phyloP scores from a whole-genome alignment of 2,113 vertebrate genomes.

The mouse (Mus musculus) region GRCm39 chr1:150705001-150705500 shows the following conservation, averaged over 20 bases:
- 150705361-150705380: background rate
- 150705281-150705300: background rate
- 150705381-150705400: background rate
- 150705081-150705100: background rate
- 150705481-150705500: background rate
- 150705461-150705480: background rate
- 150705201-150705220: background rate
- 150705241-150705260: background rate
- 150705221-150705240: background rate
- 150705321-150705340: background rate
- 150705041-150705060: background rate
- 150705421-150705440: background rate
- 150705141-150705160: background rate
- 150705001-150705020: background rate
- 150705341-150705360: background rate
- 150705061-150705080: too few species aligned
- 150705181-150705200: background rate
- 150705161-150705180: background rate
- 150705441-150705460: conserved; percentile 7
- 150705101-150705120: background rate
- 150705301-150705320: background rate
- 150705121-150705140: conserved; percentile 49
- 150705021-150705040: background rate
- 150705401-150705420: background rate
- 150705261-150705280: background rate